phyloP scores from a whole-genome alignment of 2,113 vertebrate genomes.

The Manacus vitellinus region DNA sequence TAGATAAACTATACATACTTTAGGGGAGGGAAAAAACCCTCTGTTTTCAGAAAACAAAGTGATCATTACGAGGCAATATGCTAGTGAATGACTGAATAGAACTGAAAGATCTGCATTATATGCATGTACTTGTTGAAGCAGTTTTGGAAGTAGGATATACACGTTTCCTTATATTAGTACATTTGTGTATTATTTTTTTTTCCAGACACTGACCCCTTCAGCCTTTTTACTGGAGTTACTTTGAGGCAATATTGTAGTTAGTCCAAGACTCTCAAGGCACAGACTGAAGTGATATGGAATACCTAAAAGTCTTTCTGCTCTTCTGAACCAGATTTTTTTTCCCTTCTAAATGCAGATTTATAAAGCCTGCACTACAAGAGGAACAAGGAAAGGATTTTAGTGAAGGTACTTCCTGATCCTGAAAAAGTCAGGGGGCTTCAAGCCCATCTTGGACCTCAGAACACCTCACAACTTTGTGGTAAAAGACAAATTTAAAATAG shows the following conservation, averaged over 20 bases:
- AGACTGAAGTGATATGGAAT: constrained; percentile 37
- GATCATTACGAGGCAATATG: neutral
- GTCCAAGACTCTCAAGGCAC: constrained; percentile 23
- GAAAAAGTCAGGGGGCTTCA: constrained; percentile 76
- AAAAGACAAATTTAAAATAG: constrained; percentile 72
- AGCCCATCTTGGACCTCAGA: constrained; percentile 75
- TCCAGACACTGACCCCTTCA: neutral
- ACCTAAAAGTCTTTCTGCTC: constrained; percentile 59
- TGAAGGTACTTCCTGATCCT: constrained; percentile 71
- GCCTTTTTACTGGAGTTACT: constrained; percentile 31
- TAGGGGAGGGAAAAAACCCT: rapidly evolving
- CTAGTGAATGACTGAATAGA: neutral
- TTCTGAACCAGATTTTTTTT: constrained; percentile 70
- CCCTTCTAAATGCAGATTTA: constrained; percentile 77
- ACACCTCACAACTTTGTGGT: constrained; percentile 70
- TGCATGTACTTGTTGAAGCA: neutral
- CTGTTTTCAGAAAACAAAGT: neutral
- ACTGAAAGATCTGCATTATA: neutral
- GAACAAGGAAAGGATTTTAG: constrained; percentile 74
- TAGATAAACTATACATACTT: neutral
- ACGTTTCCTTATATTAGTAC: neutral
- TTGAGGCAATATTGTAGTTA: constrained; percentile 1
- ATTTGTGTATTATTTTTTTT: neutral
- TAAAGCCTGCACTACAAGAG: constrained; percentile 66
- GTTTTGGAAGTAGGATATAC: neutral